Percentiles rank a stretch among this genome's conserved stretches.
Conservation (phyloP, 92 coral and sea anemone genomes). For the Heliopora coerulea region DNA sequence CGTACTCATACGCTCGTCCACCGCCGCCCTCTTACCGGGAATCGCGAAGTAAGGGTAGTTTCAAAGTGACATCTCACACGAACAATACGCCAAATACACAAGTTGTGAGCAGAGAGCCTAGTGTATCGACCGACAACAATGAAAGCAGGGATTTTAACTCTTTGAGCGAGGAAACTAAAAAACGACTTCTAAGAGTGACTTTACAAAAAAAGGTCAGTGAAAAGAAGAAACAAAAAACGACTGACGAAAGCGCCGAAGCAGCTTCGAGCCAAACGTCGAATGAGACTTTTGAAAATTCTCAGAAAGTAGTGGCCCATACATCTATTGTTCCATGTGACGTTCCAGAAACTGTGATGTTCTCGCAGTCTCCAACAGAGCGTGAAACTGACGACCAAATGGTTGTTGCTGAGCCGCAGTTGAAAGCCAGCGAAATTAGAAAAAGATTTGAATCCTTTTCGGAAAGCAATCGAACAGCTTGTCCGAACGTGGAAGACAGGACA, state of each 20-base stretch:
- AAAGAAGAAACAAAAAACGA: constrained; percentile 72
- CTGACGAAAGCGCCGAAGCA: constrained; percentile 26
- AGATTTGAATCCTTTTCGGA: constrained; percentile 22
- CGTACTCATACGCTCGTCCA: constrained; percentile 94
- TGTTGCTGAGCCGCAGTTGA: constrained; percentile 24
- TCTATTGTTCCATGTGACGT: neutral
- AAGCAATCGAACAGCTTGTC: neutral
- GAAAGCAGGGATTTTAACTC: constrained; percentile 65
- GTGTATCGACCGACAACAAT: constrained; percentile 23
- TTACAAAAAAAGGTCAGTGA: constrained; percentile 88
- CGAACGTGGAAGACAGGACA: neutral
- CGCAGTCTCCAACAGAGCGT: neutral
- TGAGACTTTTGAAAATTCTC: constrained; percentile 21
- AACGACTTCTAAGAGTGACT: constrained; percentile 74
- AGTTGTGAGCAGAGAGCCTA: constrained; percentile 18
- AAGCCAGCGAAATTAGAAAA: constrained; percentile 12
- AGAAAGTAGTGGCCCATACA: neutral
- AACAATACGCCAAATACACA: constrained; percentile 45
- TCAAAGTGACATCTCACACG: constrained; percentile 54
- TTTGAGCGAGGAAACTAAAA: constrained; percentile 81
- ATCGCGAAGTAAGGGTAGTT: constrained; percentile 52
- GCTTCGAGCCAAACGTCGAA: constrained; percentile 27
- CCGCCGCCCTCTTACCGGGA: constrained; percentile 97
- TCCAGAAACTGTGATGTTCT: neutral
- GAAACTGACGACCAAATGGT: constrained; percentile 10